These are phyloP conservation scores for Coenobita brevimanus DNA, from an alignment of 1,140 invertebrate genomes.

Conservation along the genomic window DNA sequence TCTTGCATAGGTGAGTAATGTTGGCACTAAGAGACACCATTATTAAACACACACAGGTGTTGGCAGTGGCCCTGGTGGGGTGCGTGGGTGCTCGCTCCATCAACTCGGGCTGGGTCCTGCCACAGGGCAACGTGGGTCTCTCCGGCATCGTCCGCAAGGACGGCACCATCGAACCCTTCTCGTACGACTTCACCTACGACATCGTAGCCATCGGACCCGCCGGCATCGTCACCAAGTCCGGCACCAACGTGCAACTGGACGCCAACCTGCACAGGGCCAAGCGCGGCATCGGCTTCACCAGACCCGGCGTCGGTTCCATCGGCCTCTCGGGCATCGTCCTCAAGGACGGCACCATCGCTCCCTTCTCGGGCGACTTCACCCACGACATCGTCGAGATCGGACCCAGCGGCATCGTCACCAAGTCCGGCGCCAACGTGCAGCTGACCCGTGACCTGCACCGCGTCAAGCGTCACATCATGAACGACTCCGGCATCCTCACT, in stretches of 20 bases:
- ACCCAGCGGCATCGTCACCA: conserved; percentile 42
- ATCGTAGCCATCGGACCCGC: conserved; percentile 49
- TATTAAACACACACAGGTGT: no score
- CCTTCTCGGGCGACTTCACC: neutral
- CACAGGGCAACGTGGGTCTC: no score
- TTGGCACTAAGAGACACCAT: no score
- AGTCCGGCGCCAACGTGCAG: conserved; percentile 26
- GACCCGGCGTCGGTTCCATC: neutral
- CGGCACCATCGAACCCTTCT: conserved; percentile 29
- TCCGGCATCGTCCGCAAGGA: conserved; percentile 48
- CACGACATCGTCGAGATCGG: conserved; percentile 23
- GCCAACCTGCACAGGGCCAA: neutral
- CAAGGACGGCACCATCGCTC: neutral
- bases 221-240: conserved; percentile 52
- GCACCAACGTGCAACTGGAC: conserved; percentile 56
- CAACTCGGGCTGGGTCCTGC: no score
- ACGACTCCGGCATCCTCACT: conserved; percentile 35
- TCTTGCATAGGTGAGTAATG: no score
- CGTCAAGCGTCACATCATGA: neutral
- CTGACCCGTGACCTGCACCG: conserved; percentile 31
- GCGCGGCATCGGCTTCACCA: conserved; percentile 25
- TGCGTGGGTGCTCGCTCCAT: neutral
- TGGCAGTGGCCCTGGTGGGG: neutral
- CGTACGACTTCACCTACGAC: conserved; percentile 12
- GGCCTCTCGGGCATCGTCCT: conserved; percentile 33